Evolutionary conservation across 37 sponge, comb jelly and placozoan genomes (phyloP).

Genomic region (Agelas oroides): DNA sequence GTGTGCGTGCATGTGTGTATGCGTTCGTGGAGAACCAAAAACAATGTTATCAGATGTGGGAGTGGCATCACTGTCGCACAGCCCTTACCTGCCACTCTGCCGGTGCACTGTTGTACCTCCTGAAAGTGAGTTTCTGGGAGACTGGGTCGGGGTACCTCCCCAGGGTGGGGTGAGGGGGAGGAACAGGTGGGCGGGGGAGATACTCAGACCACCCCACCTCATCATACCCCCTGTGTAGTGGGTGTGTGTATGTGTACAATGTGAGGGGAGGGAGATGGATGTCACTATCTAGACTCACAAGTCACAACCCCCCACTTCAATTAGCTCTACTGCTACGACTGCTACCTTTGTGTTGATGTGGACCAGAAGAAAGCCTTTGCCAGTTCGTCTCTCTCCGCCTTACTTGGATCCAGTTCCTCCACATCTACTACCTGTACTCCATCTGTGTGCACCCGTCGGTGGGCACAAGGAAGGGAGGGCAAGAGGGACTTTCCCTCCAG

Average conservation of each 20-base stretch:
- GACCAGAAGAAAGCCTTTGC: constrained; percentile 28
- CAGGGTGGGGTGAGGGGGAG: constrained; percentile 14
- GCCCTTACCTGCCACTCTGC: constrained; percentile 71
- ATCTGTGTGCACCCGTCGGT: too few species aligned
- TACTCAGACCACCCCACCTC: constrained; percentile 56
- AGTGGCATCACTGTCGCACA: neutral
- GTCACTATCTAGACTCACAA: too few species aligned
- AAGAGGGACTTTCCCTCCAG: too few species aligned
- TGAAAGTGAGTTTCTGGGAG: constrained; percentile 63
- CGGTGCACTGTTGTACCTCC: constrained; percentile 59
- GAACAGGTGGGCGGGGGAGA: neutral
- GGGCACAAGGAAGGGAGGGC: too few species aligned
- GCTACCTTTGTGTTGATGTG: constrained; percentile 56
- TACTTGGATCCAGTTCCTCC: neutral
- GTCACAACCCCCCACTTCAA: too few species aligned
- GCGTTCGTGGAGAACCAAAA: too few species aligned
- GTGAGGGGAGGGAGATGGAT: too few species aligned
- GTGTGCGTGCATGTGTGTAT: neutral
- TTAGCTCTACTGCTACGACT: too few species aligned
- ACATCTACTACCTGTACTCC: too few species aligned
- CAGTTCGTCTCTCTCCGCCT: neutral
- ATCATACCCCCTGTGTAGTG: constrained; percentile 39
- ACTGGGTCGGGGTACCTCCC: constrained; percentile 65
- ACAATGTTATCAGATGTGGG: too few species aligned
- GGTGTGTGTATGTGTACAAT: too few species aligned